Base-by-base conservation (phyloP, 2,888 invertebrate genomes). In the Villa cingulata region DNA sequence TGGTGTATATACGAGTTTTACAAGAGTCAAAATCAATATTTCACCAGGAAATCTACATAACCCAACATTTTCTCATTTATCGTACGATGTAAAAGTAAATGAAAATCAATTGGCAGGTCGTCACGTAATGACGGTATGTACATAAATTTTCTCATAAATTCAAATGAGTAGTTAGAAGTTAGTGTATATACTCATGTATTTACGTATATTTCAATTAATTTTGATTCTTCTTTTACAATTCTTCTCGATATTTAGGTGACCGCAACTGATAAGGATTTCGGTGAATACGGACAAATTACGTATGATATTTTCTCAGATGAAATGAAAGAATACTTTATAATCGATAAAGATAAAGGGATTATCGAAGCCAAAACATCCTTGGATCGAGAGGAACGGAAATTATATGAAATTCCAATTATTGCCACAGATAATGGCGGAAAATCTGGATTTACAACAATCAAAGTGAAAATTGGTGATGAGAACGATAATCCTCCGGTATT, bases 1-100 rank as follows among this genome's bases (percentile, higher is more conserved):
- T 72, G 95, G 95, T 32, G 89, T 95, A 36, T 94, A 91, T 71
- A 91, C 90, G 9, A 86, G 81, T 54, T 94, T 86, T 69, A 81
- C 90, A 2, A 73, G 87, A 54, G 76, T 88, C 16, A 85, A 85
- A 71, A 81, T 89, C 43, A 77, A 83, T 59, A 75, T 84, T 52
- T 71, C 85, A 49, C 81, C 88, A 10, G 81, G 85, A 51, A 94
- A 94, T 72, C 74, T 76, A 55, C 77, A 81, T 64, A 74, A 83
- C 56, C 94, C 94, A 12, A 74, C 75, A 52, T 94, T 95, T 68
- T 75, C 79, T 16, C 81, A 86, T 61, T 72, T 79, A 2, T 73
- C 83, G 50, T 81, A 89, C 63, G 86, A 89, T 61, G 86, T 85
- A 7, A 79, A 79, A 49, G 80, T 90, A 15, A 69, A 74, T 18